Evolutionary conservation across 2,888 invertebrate genomes (phyloP).

Genomic region (Oscheius sp.): DNA sequence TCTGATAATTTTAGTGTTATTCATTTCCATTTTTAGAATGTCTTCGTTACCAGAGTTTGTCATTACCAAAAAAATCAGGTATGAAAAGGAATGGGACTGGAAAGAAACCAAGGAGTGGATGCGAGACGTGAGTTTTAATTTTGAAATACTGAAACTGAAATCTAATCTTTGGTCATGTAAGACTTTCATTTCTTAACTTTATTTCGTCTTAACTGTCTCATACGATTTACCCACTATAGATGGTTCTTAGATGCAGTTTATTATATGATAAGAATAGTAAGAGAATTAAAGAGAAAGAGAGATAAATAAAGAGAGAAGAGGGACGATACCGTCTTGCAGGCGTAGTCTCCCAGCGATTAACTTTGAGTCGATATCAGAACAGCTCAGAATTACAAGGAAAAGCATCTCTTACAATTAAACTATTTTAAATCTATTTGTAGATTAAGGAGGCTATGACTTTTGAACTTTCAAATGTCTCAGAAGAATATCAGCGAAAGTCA

Average conservation of each 20-base stretch:
- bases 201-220: too few relatives aligned
- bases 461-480: not conserved
- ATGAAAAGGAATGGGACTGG: constrained; percentile 15
- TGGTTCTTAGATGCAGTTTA: too few relatives aligned
- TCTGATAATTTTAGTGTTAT: not conserved
- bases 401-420: too few relatives aligned
- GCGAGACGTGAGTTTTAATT: not conserved
- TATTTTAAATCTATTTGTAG: not conserved
- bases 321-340: too few relatives aligned
- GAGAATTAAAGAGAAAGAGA: too few relatives aligned
- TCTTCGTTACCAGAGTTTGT: not conserved
- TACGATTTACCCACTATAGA: too few relatives aligned
- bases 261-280: too few relatives aligned
- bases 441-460: not conserved
- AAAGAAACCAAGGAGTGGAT: constrained; percentile 2
- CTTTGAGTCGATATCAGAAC: too few relatives aligned
- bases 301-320: too few relatives aligned
- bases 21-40: not conserved
- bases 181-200: not conserved
- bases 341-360: too few relatives aligned
- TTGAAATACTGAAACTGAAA: not conserved
- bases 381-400: too few relatives aligned
- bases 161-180: not conserved
- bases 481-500: constrained; percentile 1
- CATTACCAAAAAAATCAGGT: constrained; percentile 2